Evolutionary conservation across 2,888 invertebrate genomes (phyloP), one percentile per base, ranked within the genome.

Genomic region (Erynnis tages): DNA sequence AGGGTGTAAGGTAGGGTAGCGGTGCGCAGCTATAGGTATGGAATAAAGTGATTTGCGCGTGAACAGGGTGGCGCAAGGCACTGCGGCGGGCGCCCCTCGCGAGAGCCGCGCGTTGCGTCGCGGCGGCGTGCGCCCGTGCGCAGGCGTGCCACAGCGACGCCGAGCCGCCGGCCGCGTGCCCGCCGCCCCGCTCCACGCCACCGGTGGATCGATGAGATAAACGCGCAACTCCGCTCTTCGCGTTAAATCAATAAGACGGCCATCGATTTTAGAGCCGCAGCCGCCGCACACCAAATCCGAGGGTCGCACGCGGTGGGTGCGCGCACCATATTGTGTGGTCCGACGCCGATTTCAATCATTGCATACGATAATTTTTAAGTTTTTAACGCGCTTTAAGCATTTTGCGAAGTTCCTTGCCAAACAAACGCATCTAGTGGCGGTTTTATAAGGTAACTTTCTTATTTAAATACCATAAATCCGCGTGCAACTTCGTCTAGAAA

Each of bases 261-360:
- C 91, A 93, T 93, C 93, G 93, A 93, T 93, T 93, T 93, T 92
- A 84, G 76, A 91, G 91, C 90, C 91, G 90, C 91, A 91, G 91
- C 90, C 90, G 90, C 90, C 90, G 88, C 88, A 88, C 79, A 86
- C 76, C 65, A 70, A 65, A 79, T 69, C 72, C 66, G 82, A 84
- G 84, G 76, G 79, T 87, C 89, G 87, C 85, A 88, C 67, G 87
- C 86, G 86, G 85, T 89, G 88, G 88, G 73, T 84, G 85, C 82
- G 86, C 87, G 80, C 74, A 73, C 64, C 68, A 62, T 56, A 61
- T 61, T 56, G 55, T 63, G 56, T 63, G 23, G 19, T 37, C 44
- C 44, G 37, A 44, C 29, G 44, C 29, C 29, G 44, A 29, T 43
- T 27, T 17, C 8, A 3, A 16, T 7, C 44, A 30, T 48, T 44